Evolutionary conservation across 2,797 vertebrate genomes (phyloP).

Genomic region (Cyprinodon diabolis): DNA sequence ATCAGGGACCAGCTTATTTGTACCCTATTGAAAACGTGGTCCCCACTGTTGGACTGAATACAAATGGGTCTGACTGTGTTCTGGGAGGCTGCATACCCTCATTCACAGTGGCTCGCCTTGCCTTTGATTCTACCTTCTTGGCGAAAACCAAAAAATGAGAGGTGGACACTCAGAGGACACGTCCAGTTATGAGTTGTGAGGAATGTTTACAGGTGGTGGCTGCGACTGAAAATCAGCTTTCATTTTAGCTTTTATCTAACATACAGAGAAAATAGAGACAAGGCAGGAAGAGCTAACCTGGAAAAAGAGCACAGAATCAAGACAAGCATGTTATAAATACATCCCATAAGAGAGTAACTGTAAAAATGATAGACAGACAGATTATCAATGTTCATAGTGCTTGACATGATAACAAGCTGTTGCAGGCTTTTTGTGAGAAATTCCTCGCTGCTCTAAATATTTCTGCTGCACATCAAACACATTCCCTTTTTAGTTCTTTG

Average conservation of each 20-base stretch:
- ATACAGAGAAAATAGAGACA: constrained; percentile 52
- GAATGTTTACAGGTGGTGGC: constrained; percentile 51
- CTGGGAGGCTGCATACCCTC: constrained; percentile 33
- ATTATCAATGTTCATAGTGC: no score
- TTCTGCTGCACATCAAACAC: constrained; percentile 32
- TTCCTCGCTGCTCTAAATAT: constrained; percentile 42
- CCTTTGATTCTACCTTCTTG: constrained; percentile 52
- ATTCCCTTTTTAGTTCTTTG: constrained; percentile 24
- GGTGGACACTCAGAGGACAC: constrained; percentile 21
- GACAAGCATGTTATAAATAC: constrained; percentile 62
- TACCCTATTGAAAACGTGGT: constrained; percentile 52
- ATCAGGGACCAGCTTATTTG: constrained; percentile 54
- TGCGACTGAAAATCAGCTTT: constrained; percentile 46
- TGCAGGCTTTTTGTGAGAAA: constrained; percentile 33
- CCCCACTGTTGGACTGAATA: constrained; percentile 60
- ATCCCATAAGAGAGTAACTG: neutral
- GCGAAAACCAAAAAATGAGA: constrained; percentile 24
- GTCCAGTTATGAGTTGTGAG: constrained; percentile 52
- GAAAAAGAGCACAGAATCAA: constrained; percentile 45
- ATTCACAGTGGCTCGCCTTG: constrained; percentile 34
- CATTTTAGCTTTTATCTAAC: constrained; percentile 18
- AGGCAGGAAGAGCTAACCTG: constrained; percentile 45
- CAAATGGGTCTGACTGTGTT: constrained; percentile 68
- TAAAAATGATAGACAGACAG: neutral
- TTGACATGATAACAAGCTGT: neutral